Evolutionary conservation across 2,888 invertebrate species (phyloP).

Genomic region (Drosophila sordidapex): DNA sequence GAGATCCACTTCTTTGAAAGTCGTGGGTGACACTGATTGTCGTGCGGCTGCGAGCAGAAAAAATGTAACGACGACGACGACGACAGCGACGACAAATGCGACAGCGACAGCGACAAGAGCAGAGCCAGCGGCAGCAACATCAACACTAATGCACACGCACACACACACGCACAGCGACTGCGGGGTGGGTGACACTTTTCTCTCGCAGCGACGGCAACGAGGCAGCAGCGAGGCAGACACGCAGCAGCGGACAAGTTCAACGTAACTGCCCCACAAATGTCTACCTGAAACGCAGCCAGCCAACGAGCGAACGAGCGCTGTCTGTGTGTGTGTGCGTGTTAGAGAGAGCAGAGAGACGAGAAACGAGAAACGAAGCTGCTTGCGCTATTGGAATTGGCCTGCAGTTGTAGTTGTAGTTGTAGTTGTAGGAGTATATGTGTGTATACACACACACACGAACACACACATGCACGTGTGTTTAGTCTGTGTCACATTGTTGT

Average conservation of each 20-base stretch:
- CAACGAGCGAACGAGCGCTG: slow-evolving; percentile 44
- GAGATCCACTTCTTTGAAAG: slow-evolving; percentile 81
- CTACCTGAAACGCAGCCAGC: slow-evolving; percentile 64
- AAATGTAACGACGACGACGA: slow-evolving; percentile 60
- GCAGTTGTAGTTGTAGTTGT: slow-evolving; percentile 33
- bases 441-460: not conserved
- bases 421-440: slow-evolving; percentile 28
- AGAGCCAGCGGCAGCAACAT: slow-evolving; percentile 38
- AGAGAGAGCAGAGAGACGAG: slow-evolving; percentile 29
- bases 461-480: slow-evolving; percentile 15
- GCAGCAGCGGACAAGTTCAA: slow-evolving; percentile 84
- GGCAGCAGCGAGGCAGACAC: slow-evolving; percentile 61
- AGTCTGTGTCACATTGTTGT: slow-evolving; percentile 74
- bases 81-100: slow-evolving; percentile 40
- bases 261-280: slow-evolving; percentile 83
- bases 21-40: slow-evolving; percentile 84
- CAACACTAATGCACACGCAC: slow-evolving; percentile 23
- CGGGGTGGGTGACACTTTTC: slow-evolving; percentile 73
- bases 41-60: slow-evolving; percentile 68
- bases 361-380: slow-evolving; percentile 20
- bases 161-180: slow-evolving; percentile 23
- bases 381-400: slow-evolving; percentile 70
- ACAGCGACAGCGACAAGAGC: slow-evolving; percentile 35
- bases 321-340: slow-evolving; percentile 17
- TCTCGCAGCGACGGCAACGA: slow-evolving; percentile 38